phyloP scores from a whole-genome alignment of 2,113 vertebrate species.

The Pterocles burchelli region DNA sequence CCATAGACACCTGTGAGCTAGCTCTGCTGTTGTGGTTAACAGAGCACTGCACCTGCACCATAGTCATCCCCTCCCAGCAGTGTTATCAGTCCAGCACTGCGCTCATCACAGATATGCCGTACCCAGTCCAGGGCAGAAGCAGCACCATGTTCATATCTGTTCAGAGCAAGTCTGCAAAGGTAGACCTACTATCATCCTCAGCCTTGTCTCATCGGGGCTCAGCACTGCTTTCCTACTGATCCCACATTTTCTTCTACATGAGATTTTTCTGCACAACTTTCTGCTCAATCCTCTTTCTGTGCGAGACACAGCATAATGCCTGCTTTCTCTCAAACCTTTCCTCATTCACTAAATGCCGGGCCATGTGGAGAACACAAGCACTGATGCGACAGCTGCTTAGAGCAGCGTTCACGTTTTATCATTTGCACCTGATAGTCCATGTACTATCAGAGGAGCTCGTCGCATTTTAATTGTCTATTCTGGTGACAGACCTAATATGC shows the following conservation, averaged over 20 bases:
- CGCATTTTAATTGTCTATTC: background rate
- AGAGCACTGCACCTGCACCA: background rate
- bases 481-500: fast-evolving
- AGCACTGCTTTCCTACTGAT: background rate
- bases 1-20: background rate
- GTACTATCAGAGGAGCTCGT: background rate
- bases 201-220: background rate
- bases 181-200: background rate
- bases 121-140: background rate
- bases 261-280: background rate
- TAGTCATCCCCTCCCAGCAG: background rate
- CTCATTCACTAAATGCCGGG: background rate
- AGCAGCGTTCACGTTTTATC: background rate
- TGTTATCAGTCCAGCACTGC: background rate
- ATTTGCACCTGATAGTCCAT: background rate
- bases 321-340: background rate
- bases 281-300: background rate
- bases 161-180: background rate
- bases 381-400: background rate
- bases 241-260: background rate
- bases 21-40: background rate
- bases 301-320: background rate
- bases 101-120: background rate
- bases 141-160: background rate
- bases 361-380: background rate